Evolutionary conservation across 2,888 invertebrate genomes (phyloP).

Genomic region (Fragum whitleyi): DNA sequence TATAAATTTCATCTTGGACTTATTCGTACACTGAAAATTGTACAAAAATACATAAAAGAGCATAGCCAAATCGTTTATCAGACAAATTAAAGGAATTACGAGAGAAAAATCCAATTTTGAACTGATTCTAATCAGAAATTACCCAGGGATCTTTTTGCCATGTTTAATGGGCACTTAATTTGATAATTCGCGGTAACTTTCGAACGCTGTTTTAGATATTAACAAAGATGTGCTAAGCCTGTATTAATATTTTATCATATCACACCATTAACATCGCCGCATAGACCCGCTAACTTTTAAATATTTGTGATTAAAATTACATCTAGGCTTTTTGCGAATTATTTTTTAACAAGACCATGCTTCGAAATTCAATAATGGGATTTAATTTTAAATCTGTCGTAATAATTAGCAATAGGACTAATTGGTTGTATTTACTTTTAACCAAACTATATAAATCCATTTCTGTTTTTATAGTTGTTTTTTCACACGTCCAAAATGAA

Average conservation of each 20-base stretch:
- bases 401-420: too few species aligned
- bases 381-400: too few species aligned
- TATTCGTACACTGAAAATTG: too few species aligned
- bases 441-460: too few species aligned
- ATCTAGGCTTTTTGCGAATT: not conserved
- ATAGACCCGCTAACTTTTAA: not conserved
- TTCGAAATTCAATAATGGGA: too few species aligned
- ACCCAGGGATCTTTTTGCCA: not conserved
- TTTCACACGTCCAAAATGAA: too few species aligned
- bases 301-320: not conserved
- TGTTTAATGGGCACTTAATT: constrained; percentile 7
- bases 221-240: constrained; percentile 3
- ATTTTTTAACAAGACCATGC: not conserved
- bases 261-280: not conserved
- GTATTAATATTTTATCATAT: constrained; percentile 3
- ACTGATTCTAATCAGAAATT: not conserved
- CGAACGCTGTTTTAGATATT: constrained; percentile 18
- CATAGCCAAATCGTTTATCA: not conserved
- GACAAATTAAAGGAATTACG: not conserved
- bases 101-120: constrained; percentile 13
- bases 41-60: too few species aligned
- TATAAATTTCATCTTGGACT: too few species aligned
- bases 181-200: constrained; percentile 5
- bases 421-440: too few species aligned
- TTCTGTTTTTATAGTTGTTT: too few species aligned